These are phyloP conservation scores for Deilephila porcellus DNA, from an alignment of 2,888 invertebrate genomes.

Conservation along the genomic window DNA sequence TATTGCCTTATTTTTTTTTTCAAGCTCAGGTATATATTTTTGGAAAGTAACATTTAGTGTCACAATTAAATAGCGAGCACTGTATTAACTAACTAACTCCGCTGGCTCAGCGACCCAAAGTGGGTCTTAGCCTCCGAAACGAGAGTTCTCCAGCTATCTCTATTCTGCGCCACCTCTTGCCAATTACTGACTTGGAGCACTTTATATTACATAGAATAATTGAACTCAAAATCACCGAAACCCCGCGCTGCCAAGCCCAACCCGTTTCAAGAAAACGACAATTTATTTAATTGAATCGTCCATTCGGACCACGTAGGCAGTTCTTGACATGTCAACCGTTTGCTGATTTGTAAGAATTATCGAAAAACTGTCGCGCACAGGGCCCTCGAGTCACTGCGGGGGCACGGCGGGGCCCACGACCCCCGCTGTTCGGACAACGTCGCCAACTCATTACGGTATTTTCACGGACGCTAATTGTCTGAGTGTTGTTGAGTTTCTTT, in stretches of 20 bases:
- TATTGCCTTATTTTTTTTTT: too few relatives aligned
- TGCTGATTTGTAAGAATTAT: slow-evolving; percentile 39
- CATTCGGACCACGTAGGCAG: slow-evolving; percentile 31
- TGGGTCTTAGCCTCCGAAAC: too few relatives aligned
- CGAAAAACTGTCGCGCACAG: slow-evolving; percentile 43
- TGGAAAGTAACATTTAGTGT: too few relatives aligned
- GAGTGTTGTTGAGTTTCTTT: slow-evolving; percentile 37
- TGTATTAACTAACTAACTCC: too few relatives aligned
- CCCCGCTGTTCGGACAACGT: slow-evolving; percentile 23
- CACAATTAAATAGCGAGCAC: too few relatives aligned
- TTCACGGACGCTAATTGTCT: slow-evolving; percentile 42
- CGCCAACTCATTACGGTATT: slow-evolving; percentile 41
- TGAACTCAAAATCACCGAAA: too few relatives aligned
- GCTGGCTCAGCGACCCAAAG: too few relatives aligned
- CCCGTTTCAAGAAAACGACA: background rate
- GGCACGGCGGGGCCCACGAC: slow-evolving; percentile 28
- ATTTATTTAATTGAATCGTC: slow-evolving; percentile 2
- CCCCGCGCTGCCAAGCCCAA: background rate
- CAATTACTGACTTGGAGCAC: too few relatives aligned
- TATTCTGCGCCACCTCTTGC: too few relatives aligned
- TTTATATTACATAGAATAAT: too few relatives aligned
- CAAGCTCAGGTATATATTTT: too few relatives aligned
- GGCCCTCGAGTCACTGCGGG: slow-evolving; percentile 32
- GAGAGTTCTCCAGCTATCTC: too few relatives aligned
- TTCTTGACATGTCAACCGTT: slow-evolving; percentile 36